Evolutionary conservation across 64 coral and sea anemone species (phyloP), one percentile per base, ranked within the genome.

Genomic region (Porites lutea): DNA sequence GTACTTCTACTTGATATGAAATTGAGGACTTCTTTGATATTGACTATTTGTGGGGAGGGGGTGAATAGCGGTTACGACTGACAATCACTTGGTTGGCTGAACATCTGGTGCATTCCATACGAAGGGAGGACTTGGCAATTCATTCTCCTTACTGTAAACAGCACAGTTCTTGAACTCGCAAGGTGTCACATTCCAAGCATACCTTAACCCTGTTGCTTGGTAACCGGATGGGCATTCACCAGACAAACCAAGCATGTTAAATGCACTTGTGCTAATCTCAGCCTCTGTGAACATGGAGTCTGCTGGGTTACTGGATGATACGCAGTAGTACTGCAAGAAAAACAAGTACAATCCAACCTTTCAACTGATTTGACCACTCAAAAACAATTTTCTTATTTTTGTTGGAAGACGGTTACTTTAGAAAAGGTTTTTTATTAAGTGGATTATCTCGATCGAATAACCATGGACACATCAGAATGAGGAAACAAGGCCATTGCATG

Each of bases 121-220:
- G 87, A 91, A 97, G 9, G 95, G 95, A 64, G 82, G 87, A 72
- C 82, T 70, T 52, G 95, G 95, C 14, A 97, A 77, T 13, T 79
- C 89, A 75, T 94, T 93, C 11, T 83, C 92, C 23, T 94, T 94
- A 14, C 94, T 96, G 78, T 99, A 99, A n/a, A 99, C 89, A 71
- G 97, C 94, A 66, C 97, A 99, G 61, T 83, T 78, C 72, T 96
- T 96, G 74, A 96, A 96, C 19, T 86, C 62, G 88, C 97, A 99
- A 60, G 97, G 97, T 49, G 88, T 71, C 64, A 88, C 70, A 18
- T 84, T 51, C 97, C 97, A 99, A 46, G 97, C 97, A 57, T 96
- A 99, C 5, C 94, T 75, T 23, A 99, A 59, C 77, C 90, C 90
- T 27, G 72, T 46, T 55, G 92, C 55, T 16, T 79, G 16, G 43